phyloP scores from a whole-genome alignment of 2,113 vertebrate genomes.

The Pachyramphus minor region DNA sequence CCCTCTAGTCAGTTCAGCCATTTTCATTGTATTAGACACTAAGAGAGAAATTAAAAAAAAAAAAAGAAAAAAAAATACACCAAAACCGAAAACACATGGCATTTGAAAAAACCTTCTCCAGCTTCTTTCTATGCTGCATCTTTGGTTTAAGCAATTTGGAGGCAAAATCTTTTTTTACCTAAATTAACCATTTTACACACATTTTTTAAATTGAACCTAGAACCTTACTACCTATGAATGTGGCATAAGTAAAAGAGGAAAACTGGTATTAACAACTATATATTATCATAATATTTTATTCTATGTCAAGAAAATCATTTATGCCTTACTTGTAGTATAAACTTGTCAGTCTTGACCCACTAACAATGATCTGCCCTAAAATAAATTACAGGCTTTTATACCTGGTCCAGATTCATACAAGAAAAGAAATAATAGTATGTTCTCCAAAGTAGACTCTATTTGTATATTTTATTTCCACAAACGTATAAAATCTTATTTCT shows the following conservation, averaged over 20 bases:
- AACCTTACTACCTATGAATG: background rate
- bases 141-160: background rate
- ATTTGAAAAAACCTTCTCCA: background rate
- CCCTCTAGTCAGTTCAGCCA: no score
- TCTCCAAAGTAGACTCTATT: background rate
- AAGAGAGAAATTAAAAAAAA: background rate
- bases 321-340: background rate
- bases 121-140: background rate
- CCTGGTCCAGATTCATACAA: background rate
- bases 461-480: background rate
- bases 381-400: background rate
- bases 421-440: background rate
- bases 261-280: background rate
- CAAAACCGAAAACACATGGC: background rate
- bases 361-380: background rate
- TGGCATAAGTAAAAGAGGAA: background rate
- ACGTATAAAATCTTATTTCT: background rate
- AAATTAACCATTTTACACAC: background rate
- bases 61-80: no score
- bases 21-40: background rate
- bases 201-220: background rate
- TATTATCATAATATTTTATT: background rate
- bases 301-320: background rate
- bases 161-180: background rate
- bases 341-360: background rate